Conservation (phyloP, 2,888 invertebrate species). For the Omphaloscelis lunosa region DNA sequence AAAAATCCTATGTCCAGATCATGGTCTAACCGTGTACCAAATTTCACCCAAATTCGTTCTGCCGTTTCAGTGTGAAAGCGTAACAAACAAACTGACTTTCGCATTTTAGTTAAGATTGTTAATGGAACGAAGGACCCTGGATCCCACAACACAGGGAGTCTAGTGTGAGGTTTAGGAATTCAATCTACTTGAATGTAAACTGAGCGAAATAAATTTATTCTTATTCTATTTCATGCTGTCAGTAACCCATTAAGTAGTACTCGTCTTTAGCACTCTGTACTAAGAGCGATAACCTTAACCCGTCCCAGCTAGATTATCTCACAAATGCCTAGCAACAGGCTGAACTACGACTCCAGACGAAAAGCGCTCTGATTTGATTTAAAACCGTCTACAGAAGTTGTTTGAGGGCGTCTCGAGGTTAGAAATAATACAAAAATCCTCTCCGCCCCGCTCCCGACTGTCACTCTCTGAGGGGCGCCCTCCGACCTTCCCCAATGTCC, state of each 20-base stretch:
- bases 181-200: too few relatives aligned
- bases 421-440: constrained; percentile 84
- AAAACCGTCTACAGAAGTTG: constrained; percentile 66
- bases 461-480: constrained; percentile 77
- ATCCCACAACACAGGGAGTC: too few relatives aligned
- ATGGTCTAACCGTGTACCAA: too few relatives aligned
- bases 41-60: too few relatives aligned
- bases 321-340: constrained; percentile 48
- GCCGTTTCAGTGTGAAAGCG: too few relatives aligned
- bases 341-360: constrained; percentile 12
- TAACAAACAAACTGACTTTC: too few relatives aligned
- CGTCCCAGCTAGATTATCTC: constrained; percentile 21
- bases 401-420: constrained; percentile 87
- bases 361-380: constrained; percentile 59
- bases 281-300: constrained; percentile 18
- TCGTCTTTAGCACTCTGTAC: neutral
- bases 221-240: too few relatives aligned
- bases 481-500: constrained; percentile 86
- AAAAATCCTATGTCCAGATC: too few relatives aligned
- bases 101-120: too few relatives aligned
- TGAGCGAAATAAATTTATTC: too few relatives aligned
- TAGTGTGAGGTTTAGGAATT: too few relatives aligned
- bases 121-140: too few relatives aligned
- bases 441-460: constrained; percentile 56
- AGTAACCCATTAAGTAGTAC: neutral